Base-by-base conservation (phyloP, 2,888 invertebrate species). In the Operophtera brumata region DNA sequence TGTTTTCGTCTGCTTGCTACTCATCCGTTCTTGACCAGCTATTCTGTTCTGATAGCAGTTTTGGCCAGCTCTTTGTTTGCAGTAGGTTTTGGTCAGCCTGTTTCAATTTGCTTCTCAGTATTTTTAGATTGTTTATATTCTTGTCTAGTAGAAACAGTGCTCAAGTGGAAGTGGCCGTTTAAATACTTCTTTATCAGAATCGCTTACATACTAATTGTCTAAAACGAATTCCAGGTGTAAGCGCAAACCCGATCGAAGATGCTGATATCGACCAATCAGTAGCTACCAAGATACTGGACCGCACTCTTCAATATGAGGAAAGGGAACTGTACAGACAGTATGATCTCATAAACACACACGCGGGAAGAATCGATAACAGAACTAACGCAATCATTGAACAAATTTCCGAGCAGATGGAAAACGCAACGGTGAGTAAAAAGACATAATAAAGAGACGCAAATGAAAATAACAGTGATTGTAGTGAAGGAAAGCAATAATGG, bases 361-460 rank as follows among this genome's bases (percentile, higher is more conserved):
- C 82, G 0, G 83, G 87, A 6, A 72, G 77, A 44, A 78, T 90
- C 1, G 89, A 90, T 51, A 90, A 90, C 61, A 79, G 78, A 40
- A 87, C 89, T 11, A 90, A 90, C 47, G 57, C 75, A 1, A 84
- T 90, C 43, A 84, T 90, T 0, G 89, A 90, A 40, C 78, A 79
- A 30, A 82, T 90, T 6, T 71, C 84, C 1, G 84, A 79, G 7
- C 75, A 83, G 35, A 59, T 88, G 11, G 75, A 79, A 3, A 71
- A 85, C 36, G 77, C 82, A 13, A 69, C 82, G 26, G 90, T 90
- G 11, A 78, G 82, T 73, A 30, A 6, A 9, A 9, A 32, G 6
- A n/a, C 6, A 7, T 11, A 25, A 12, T 37, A 7, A 20, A 20
- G 4, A 20, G 20, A 20, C 20, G 2, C 20, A 2, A 20, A 2